Base-by-base conservation (phyloP, 2,888 invertebrate species). In the Hypomecis atomaria region DNA sequence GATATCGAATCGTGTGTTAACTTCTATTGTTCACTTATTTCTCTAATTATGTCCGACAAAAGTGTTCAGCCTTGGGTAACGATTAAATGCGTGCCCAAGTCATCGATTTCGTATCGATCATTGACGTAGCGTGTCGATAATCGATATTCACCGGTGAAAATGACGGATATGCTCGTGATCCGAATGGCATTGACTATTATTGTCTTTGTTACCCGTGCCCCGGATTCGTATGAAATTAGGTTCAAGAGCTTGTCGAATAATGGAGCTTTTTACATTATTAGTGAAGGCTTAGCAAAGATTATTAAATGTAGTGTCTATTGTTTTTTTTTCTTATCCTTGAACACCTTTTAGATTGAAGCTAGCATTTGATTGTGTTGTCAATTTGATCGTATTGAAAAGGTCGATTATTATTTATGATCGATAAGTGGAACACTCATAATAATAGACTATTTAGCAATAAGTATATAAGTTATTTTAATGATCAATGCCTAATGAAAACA, bases 161-260 rank as follows among this genome's bases (percentile, higher is more conserved):
- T 81, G 82, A 84, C 83, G 81, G 84, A 84, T 85, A 77, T 76
- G 75, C 74, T 89, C 92, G 92, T 91, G 91, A 84, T 79, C 55
- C 62, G 77, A 80, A 81, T 76, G 90, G 78, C 90, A 91, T 90
- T 90, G 92, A 73, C 66, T 67, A 69, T 78, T 78, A 85, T 85
- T 89, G 86, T 88, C 85, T 88, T 81, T 84, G 81, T 79, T 79
- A 74, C 77, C 71, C 78, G 76, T 82, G 89, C 83, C 82, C 88
- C 87, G 89, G 87, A 89, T 90, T 86, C 79, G 70, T 77, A 72
- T 77, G 78, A 85, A 85, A 85, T 87, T 87, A 80, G 82, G 86
- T 86, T 87, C 87, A 89, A 89, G 87, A 85, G 76, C 86, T 83
- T 64, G 58, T 62, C 71, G 62, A 62, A 71, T 59, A 66, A 59